A percentile compares a stretch with the other conserved stretches of the same genome.
These are phyloP conservation scores for Halcyon senegalensis DNA, from an alignment of 2,113 vertebrate species.

Conservation along the genomic window DNA sequence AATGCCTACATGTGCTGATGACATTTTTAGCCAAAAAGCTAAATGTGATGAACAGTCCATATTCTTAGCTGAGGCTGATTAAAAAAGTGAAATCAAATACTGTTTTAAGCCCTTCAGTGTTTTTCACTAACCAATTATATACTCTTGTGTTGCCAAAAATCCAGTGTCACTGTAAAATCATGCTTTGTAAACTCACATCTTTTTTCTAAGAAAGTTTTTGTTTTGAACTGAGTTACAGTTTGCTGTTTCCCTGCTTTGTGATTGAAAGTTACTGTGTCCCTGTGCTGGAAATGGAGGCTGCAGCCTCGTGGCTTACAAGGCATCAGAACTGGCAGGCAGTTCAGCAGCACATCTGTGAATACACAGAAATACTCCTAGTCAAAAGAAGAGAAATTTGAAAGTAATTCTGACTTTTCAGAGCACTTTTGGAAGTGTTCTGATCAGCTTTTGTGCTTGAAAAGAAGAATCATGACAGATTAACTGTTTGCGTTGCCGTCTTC, in stretches of 20 bases:
- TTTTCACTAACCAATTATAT: background rate
- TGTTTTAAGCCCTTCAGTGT: background rate
- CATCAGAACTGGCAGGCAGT: background rate
- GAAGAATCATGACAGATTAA: accelerated
- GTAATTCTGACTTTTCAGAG: background rate
- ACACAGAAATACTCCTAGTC: background rate
- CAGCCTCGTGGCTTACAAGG: background rate
- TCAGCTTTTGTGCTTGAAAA: background rate
- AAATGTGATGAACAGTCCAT: background rate
- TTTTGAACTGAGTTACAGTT: background rate
- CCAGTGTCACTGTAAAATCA: background rate
- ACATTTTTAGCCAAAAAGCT: background rate
- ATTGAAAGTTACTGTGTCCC: background rate
- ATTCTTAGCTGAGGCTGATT: background rate
- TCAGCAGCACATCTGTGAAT: background rate
- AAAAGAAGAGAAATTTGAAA: background rate
- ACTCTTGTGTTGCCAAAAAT: background rate
- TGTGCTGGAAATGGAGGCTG: background rate
- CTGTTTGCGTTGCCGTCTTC: background rate
- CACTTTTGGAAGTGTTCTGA: background rate
- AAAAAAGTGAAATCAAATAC: background rate
- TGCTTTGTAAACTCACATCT: background rate
- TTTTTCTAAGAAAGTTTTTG: background rate
- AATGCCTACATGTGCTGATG: background rate
- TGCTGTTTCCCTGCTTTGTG: background rate